Evolutionary conservation across 2,113 vertebrate species (phyloP).

Genomic region (Rhinogobius similis): DNA sequence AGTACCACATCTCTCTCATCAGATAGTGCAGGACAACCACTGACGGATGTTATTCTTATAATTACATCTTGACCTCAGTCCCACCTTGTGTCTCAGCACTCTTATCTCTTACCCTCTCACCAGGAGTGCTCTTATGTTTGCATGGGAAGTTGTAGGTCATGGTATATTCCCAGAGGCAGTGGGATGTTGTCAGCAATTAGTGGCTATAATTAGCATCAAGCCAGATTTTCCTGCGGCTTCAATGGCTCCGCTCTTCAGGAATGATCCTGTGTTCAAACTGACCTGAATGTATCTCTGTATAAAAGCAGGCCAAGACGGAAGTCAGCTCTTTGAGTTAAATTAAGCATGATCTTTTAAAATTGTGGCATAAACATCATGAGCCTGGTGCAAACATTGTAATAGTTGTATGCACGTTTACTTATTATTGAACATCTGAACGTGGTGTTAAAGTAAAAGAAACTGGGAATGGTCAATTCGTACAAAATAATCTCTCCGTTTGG

Average conservation of each 20-base stretch:
- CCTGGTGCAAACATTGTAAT: neutral
- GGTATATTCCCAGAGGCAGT: constrained; percentile 45
- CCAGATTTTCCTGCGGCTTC: constrained; percentile 34
- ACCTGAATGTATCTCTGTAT: neutral
- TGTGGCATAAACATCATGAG: neutral
- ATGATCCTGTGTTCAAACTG: constrained; percentile 10
- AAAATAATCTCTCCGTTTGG: neutral
- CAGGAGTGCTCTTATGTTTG: constrained; percentile 33
- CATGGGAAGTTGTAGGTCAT: constrained; percentile 56
- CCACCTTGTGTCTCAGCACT: constrained; percentile 39
- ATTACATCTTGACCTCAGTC: constrained; percentile 25
- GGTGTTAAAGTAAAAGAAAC: neutral
- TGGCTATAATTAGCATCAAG: constrained; percentile 57
- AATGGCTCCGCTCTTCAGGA: constrained; percentile 25
- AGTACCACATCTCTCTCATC: constrained; percentile 8
- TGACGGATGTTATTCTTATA: neutral
- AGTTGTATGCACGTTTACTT: neutral
- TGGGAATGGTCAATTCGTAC: neutral
- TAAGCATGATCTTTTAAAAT: neutral
- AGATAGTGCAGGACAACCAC: constrained; percentile 14
- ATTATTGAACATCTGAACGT: neutral
- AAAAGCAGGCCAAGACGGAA: neutral
- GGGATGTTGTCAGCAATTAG: constrained; percentile 56
- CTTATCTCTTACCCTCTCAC: constrained; percentile 21
- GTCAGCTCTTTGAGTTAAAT: neutral